These are phyloP conservation scores for Eumacrocentrus americanus DNA, from an alignment of 2,888 invertebrate species.

Conservation along the genomic window DNA sequence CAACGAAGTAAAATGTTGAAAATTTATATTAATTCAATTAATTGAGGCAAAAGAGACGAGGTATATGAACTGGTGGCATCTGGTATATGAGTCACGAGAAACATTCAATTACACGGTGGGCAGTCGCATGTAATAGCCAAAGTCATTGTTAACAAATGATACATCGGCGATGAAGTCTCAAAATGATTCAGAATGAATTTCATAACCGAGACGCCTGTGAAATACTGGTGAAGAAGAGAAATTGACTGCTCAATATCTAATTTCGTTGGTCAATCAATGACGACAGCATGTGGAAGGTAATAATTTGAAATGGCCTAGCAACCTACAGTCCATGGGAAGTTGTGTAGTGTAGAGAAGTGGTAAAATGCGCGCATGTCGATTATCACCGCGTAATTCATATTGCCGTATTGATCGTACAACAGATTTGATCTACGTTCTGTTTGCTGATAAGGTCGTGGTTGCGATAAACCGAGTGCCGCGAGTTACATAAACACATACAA, in stretches of 20 bases:
- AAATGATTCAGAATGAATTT: not conserved
- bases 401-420: conserved; percentile 29
- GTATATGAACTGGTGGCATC: not conserved
- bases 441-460: conserved; percentile 32
- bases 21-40: not conserved
- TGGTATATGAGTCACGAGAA: not conserved
- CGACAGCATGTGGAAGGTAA: not conserved
- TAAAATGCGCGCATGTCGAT: conserved; percentile 15
- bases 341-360: no score
- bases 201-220: not conserved
- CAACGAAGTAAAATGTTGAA: not conserved
- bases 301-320: conserved; percentile 9
- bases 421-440: conserved; percentile 31
- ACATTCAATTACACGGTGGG: not conserved
- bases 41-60: not conserved
- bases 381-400: conserved; percentile 8
- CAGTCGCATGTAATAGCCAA: not conserved
- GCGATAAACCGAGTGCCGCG: conserved; percentile 30
- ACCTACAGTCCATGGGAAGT: not conserved
- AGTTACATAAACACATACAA: conserved; percentile 23
- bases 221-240: not conserved
- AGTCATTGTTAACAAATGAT: not conserved
- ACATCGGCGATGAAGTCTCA: no score
- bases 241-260: conserved; percentile 1
- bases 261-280: not conserved